Evolutionary conservation across 2,888 invertebrate species (phyloP), one percentile per base, ranked within the genome.

Genomic region (Hemistola chrysoprasaria): DNA sequence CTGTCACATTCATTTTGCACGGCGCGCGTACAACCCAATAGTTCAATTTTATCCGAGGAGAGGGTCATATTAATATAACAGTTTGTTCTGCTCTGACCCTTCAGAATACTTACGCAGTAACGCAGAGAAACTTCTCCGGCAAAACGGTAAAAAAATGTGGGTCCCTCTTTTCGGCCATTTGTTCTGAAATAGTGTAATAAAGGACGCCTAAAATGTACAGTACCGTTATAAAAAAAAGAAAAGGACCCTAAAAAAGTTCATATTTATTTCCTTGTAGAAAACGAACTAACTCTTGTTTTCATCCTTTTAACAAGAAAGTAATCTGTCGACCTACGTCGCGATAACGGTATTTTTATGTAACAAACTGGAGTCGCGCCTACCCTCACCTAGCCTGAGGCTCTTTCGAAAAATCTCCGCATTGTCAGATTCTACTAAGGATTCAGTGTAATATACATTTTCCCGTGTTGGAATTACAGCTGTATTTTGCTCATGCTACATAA

Each of bases 311-410:
- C 88, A 85, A 83, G 87, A 83, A 85, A 86, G 83, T 87, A 87
- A 87, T 87, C 85, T 87, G 84, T 84, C 82, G 84, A 80, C 83
- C 78, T 78, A 73, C 77, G 78, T 77, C 71, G 82, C 81, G 83
- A 84, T 86, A 87, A 85, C 86, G 73, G 80, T 78, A 87, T 88
- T 88, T 87, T 88, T 88, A 82, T 88, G 85, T 87, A 78, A 83
- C 84, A 84, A 85, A 79, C 81, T 77, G 74, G 73, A 78, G 71
- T 85, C 78, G 78, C 85, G 85, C 86, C 86, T 82, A 77, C 86
- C 85, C 85, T 86, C 75, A 79, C 83, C 83, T 87, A 82, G 87
- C 88, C 85, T 40, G 71, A 47, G 87, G 88, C 82, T 73, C 72
- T 74, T 66, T 76, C 71, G 66, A 76, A 76, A 83, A 82, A 84